A percentile compares a stretch with the other conserved stretches of the same genome.
phyloP scores from a whole-genome alignment of 2,113 vertebrate genomes.

The Oophaga pumilio region DNA sequence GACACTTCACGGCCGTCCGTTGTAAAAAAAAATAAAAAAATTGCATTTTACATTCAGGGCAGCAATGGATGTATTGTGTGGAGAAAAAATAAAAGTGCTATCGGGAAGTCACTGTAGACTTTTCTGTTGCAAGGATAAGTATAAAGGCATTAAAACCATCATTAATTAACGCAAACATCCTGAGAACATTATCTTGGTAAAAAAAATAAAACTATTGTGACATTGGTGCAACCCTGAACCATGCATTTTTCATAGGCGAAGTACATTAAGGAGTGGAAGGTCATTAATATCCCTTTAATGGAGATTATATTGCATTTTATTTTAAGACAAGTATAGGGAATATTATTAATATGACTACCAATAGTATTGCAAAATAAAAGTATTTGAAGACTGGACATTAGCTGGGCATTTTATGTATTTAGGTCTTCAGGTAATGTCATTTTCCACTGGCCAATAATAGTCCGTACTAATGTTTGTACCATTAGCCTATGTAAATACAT shows the following conservation, averaged over 20 bases:
- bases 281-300: not conserved
- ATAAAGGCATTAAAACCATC: not conserved
- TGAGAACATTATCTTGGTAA: not conserved
- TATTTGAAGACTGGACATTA: too few species aligned
- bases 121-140: not conserved
- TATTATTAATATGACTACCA: too few species aligned
- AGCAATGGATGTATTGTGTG: not conserved
- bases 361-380: too few species aligned
- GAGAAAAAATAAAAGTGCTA: not conserved
- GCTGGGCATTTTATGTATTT: too few species aligned
- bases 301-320: not conserved
- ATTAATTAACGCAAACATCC: not conserved
- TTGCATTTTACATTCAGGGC: not conserved
- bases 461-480: too few species aligned
- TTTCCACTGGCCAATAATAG: too few species aligned
- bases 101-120: not conserved
- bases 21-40: not conserved
- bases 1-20: not conserved
- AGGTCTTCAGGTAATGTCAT: too few species aligned
- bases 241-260: not conserved
- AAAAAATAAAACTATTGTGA: not conserved
- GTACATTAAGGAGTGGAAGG: not conserved
- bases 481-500: too few species aligned
- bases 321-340: not conserved
- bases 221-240: not conserved